These are phyloP conservation scores for Agrochola lychnidis DNA, from an alignment of 2,888 invertebrate genomes.

Conservation along the genomic window DNA sequence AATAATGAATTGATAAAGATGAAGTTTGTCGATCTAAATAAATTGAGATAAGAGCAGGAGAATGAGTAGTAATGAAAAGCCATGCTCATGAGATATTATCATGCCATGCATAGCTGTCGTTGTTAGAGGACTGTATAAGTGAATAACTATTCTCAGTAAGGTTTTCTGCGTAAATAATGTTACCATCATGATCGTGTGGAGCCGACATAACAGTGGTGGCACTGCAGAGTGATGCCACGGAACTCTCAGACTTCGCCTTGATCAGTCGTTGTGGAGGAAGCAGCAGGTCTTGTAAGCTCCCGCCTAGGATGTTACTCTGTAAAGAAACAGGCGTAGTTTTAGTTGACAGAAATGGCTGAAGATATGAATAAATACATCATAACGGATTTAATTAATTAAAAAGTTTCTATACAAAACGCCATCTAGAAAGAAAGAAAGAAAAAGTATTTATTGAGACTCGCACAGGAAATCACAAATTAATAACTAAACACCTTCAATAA, in stretches of 20 bases:
- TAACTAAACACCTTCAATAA: too few relatives aligned
- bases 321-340: not conserved
- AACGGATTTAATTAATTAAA: not conserved
- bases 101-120: too few relatives aligned
- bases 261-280: conserved; percentile 93
- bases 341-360: not conserved
- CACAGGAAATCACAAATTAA: too few relatives aligned
- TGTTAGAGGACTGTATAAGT: too few relatives aligned
- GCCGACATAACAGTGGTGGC: conserved; percentile 86
- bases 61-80: too few relatives aligned
- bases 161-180: not conserved
- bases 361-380: not conserved
- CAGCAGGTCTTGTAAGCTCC: conserved; percentile 94
- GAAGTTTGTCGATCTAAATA: too few relatives aligned
- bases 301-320: conserved; percentile 89
- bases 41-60: too few relatives aligned
- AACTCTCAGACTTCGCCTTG: conserved; percentile 97
- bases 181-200: conserved; percentile 85
- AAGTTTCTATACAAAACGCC: not conserved
- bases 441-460: too few relatives aligned
- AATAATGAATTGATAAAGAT: too few relatives aligned
- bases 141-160: too few relatives aligned
- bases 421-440: too few relatives aligned
- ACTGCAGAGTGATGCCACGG: conserved; percentile 92
- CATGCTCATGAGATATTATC: too few relatives aligned